Conservation (phyloP, 1,140 invertebrate genomes). For the Drosophila elegans region DNA sequence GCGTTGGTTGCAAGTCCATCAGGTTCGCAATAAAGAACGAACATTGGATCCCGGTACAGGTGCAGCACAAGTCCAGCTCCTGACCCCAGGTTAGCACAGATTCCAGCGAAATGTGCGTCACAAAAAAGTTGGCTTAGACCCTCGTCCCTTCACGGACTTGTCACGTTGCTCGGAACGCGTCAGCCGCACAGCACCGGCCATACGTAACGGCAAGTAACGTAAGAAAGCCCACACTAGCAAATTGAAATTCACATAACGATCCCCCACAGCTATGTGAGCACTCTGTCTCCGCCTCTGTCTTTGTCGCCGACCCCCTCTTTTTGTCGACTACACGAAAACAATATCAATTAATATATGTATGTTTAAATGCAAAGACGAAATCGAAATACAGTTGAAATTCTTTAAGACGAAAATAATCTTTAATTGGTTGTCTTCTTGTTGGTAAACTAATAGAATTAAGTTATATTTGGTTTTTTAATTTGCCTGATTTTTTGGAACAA, state of each 20-base stretch:
- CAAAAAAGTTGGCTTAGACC: slow-evolving; percentile 30
- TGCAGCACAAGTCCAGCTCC: slow-evolving; percentile 5
- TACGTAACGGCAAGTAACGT: slow-evolving; percentile 52
- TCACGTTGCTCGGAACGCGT: slow-evolving; percentile 45
- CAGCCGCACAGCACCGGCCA: slow-evolving; percentile 21
- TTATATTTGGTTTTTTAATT: too few relatives aligned
- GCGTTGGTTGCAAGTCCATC: slow-evolving; percentile 55
- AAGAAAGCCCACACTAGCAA: slow-evolving; percentile 67
- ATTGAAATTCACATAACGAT: slow-evolving; percentile 77
- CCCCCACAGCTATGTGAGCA: slow-evolving; percentile 21
- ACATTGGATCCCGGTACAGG: slow-evolving; percentile 12
- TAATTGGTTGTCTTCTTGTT: too few relatives aligned
- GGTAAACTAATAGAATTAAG: too few relatives aligned
- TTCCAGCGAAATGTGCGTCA: slow-evolving; percentile 41
- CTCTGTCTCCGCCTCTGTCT: slow-evolving; percentile 16
- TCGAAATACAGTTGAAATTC: slow-evolving; percentile 5
- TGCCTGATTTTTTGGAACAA: too few relatives aligned
- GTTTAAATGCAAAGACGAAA: slow-evolving; percentile 42
- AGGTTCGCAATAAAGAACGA: slow-evolving; percentile 8
- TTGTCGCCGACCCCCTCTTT: background rate
- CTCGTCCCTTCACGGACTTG: slow-evolving; percentile 15
- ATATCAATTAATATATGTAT: slow-evolving; percentile 78
- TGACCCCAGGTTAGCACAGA: slow-evolving; percentile 10
- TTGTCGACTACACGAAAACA: slow-evolving; percentile 59
- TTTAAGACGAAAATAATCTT: background rate